These are phyloP conservation scores for Symphodus melops DNA, from an alignment of 2,113 vertebrate genomes.

Conservation along the genomic window DNA sequence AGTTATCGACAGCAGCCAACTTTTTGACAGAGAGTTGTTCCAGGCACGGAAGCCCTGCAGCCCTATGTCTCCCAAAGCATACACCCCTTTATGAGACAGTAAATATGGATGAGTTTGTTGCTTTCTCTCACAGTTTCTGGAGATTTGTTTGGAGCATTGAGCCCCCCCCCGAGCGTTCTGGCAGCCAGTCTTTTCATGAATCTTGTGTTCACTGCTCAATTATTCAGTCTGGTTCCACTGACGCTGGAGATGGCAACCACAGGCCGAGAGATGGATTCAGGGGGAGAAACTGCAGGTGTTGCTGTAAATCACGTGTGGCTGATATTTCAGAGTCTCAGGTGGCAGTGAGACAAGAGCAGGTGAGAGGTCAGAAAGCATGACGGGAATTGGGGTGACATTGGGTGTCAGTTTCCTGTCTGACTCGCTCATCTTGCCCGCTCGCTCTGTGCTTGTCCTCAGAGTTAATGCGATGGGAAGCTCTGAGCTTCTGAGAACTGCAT, in stretches of 20 bases:
- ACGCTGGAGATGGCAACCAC: conserved; percentile 29
- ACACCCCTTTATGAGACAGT: conserved; percentile 48
- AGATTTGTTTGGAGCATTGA: conserved; percentile 51
- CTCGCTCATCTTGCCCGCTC: neutral
- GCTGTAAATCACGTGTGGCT: conserved; percentile 24
- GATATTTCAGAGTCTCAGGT: conserved; percentile 13
- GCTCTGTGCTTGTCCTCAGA: conserved; percentile 8
- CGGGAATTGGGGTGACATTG: neutral
- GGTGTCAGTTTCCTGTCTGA: neutral
- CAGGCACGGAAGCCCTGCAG: neutral
- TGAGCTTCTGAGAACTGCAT: conserved; percentile 23
- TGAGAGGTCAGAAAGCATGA: conserved; percentile 16
- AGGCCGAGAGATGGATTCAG: conserved; percentile 11
- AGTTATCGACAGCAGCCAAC: neutral
- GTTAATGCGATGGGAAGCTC: conserved; percentile 6
- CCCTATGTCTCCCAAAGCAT: neutral
- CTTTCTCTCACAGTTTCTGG: conserved; percentile 56
- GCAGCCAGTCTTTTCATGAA: conserved; percentile 59
- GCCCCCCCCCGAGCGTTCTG: conserved; percentile 31
- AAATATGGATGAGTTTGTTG: conserved; percentile 73
- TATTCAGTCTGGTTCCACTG: conserved; percentile 62
- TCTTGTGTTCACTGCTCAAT: conserved; percentile 68
- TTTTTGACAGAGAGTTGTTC: conserved; percentile 24
- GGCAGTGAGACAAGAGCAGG: conserved; percentile 8
- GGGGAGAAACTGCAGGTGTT: conserved; percentile 8